phyloP scores from a whole-genome alignment of 2,888 invertebrate genomes.

The Drosophila kuntzei region DNA sequence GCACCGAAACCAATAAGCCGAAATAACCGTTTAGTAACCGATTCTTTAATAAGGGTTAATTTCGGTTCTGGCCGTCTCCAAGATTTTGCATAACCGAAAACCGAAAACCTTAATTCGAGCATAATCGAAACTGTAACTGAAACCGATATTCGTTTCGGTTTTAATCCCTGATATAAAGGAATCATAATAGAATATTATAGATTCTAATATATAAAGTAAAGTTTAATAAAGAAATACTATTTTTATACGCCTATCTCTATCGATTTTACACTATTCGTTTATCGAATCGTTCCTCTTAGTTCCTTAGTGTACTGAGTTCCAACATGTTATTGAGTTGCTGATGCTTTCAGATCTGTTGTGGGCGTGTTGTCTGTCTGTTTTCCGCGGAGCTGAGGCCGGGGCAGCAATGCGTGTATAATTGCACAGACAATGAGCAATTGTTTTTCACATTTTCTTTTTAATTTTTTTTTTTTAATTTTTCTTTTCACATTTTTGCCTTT shows the following conservation, averaged over 20 bases:
- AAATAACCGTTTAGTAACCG: no score
- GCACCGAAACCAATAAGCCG: no score
- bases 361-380: constrained; percentile 2
- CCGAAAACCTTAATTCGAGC: no score
- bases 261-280: background rate
- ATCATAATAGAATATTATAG: no score
- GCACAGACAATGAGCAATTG: constrained; percentile 81
- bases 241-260: background rate
- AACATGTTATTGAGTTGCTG: background rate
- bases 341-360: background rate
- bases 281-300: background rate
- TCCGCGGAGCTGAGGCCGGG: constrained; percentile 9
- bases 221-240: no score
- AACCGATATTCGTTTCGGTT: no score
- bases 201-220: no score
- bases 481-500: constrained; percentile 24
- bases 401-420: constrained; percentile 81
- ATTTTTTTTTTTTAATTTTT: constrained; percentile 15
- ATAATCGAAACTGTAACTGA: no score
- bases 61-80: no score
- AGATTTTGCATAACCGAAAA: no score
- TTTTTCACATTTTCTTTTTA: constrained; percentile 60
- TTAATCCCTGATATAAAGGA: no score
- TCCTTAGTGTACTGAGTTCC: background rate
- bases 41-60: no score